Conservation (phyloP, 2,888 invertebrate genomes). For the Synergus laeviventris region DNA sequence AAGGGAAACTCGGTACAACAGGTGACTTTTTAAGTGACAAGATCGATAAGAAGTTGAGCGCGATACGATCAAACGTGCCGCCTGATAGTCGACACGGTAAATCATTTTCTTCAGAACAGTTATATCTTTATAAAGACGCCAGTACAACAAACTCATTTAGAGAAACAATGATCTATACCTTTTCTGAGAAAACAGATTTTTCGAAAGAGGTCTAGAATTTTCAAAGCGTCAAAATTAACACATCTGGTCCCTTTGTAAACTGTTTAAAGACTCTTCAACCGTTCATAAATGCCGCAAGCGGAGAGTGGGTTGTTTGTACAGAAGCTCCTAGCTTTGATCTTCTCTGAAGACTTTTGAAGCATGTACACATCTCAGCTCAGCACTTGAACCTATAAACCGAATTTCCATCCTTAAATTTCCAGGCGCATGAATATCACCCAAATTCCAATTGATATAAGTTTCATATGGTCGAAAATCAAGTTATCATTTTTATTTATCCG, state of each 20-base stretch:
- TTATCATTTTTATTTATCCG: too few relatives aligned
- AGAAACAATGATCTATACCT: not conserved
- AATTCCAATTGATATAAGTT: too few relatives aligned
- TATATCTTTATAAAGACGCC: not conserved
- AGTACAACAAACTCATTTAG: not conserved
- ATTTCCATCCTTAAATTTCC: not conserved
- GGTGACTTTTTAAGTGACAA: slow-evolving; percentile 34
- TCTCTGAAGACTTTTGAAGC: slow-evolving; percentile 33
- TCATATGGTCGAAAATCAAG: too few relatives aligned
- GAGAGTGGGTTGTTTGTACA: slow-evolving; percentile 51
- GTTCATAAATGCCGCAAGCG: slow-evolving; percentile 23
- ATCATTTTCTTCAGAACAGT: not conserved
- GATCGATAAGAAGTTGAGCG: not conserved
- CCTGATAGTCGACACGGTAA: not conserved
- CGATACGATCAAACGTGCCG: slow-evolving; percentile 29
- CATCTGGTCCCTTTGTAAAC: slow-evolving; percentile 29
- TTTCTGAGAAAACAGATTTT: not conserved
- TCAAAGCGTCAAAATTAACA: not conserved
- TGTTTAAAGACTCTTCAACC: slow-evolving; percentile 46
- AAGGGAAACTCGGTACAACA: slow-evolving; percentile 16
- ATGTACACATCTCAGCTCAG: not conserved
- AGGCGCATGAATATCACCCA: too few relatives aligned
- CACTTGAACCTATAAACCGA: not conserved
- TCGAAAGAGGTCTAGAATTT: not conserved
- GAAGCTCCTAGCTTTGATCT: slow-evolving; percentile 51